These are phyloP conservation scores for Plestiodon gilberti DNA, from an alignment of 2,113 vertebrate species.

Conservation along the genomic window DNA sequence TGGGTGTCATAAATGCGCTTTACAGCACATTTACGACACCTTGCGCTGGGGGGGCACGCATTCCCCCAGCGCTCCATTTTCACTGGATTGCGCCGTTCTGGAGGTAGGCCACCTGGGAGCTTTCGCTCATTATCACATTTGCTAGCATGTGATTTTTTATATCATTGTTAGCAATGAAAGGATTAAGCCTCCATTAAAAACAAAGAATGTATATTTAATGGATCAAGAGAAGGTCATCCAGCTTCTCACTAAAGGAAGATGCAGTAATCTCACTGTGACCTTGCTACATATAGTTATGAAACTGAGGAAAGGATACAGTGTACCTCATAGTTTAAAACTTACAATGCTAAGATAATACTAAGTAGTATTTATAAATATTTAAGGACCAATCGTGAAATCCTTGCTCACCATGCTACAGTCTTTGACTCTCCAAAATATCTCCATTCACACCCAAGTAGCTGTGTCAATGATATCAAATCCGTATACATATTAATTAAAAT, in stretches of 20 bases:
- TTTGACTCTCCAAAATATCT: conserved; percentile 1
- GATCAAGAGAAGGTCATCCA: conserved; percentile 30
- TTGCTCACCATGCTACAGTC: conserved; percentile 3
- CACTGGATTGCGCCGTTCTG: no score
- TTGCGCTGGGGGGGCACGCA: no score
- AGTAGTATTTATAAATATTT: conserved; percentile 58
- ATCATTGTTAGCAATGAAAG: conserved; percentile 17
- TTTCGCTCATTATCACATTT: conserved; percentile 27
- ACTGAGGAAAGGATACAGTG: conserved; percentile 37
- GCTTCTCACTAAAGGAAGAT: conserved; percentile 19
- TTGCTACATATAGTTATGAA: conserved; percentile 15
- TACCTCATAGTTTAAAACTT: conserved; percentile 39
- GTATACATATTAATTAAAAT: conserved; percentile 45
- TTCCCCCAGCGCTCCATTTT: no score
- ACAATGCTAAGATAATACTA: conserved; percentile 44
- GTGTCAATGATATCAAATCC: neutral
- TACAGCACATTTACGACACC: no score
- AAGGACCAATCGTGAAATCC: neutral
- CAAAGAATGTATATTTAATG: conserved; percentile 27
- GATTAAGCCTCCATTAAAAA: conserved; percentile 27
- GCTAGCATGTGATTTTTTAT: neutral
- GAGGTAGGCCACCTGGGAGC: neutral
- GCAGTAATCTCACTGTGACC: conserved; percentile 26
- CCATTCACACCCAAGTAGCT: conserved; percentile 3
- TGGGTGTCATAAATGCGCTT: no score